Percentiles rank a stretch among this genome's conserved stretches.
phyloP scores from a whole-genome alignment of 2,888 invertebrate genomes.

The Dioctria linearis region DNA sequence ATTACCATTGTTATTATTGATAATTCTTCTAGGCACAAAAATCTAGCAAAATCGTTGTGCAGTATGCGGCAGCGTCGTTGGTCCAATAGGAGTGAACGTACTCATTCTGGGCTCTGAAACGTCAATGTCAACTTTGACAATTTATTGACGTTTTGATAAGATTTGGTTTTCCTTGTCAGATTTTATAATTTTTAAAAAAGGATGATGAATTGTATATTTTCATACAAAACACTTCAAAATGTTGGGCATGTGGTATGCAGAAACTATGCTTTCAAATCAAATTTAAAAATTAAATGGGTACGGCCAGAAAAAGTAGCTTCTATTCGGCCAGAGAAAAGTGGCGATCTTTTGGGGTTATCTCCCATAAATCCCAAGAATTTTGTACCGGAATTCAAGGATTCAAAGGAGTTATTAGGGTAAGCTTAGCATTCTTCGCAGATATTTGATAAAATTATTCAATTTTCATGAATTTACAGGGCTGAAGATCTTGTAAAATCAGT shows the following conservation, averaged over 20 bases:
- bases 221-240: too few species aligned
- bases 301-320: slow-evolving; percentile 79
- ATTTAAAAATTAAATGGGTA: slow-evolving; percentile 82
- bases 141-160: background rate
- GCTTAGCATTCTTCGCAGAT: background rate
- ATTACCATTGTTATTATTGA: too few species aligned
- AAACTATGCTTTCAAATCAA: slow-evolving; percentile 76
- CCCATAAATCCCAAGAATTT: slow-evolving; percentile 73
- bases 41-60: too few species aligned
- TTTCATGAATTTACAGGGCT: slow-evolving; percentile 72
- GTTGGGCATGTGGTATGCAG: slow-evolving; percentile 57
- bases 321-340: slow-evolving; percentile 78
- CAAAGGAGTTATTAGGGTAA: slow-evolving; percentile 81
- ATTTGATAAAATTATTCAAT: slow-evolving; percentile 17
- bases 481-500: slow-evolving; percentile 80
- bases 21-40: too few species aligned
- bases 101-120: too few species aligned
- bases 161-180: too few species aligned
- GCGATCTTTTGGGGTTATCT: slow-evolving; percentile 77
- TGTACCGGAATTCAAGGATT: slow-evolving; percentile 74
- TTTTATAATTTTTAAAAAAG: background rate
- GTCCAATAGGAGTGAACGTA: too few species aligned
- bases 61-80: too few species aligned
- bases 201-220: background rate
- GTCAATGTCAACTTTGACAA: too few species aligned